These are phyloP conservation scores for Perdita meconis DNA, from an alignment of 2,888 invertebrate species.

Conservation along the genomic window DNA sequence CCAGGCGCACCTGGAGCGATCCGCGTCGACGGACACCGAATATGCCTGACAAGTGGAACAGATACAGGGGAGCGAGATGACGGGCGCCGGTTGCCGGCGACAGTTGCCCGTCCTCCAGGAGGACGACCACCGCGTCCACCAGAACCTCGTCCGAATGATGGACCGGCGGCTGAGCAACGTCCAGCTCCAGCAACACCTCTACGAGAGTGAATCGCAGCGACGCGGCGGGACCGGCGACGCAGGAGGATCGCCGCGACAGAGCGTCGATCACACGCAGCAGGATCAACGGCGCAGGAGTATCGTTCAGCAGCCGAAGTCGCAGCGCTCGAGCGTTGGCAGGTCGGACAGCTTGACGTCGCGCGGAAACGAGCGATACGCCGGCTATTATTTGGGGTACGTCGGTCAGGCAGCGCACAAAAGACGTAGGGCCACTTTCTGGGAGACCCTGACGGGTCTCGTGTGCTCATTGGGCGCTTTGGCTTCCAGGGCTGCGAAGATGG, in stretches of 20 bases:
- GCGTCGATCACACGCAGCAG: slow-evolving; percentile 43
- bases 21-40: slow-evolving; percentile 89
- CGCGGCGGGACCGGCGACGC: slow-evolving; percentile 44
- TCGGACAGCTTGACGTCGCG: slow-evolving; percentile 54
- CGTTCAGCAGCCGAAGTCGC: slow-evolving; percentile 71
- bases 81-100: slow-evolving; percentile 47
- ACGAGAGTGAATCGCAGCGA: slow-evolving; percentile 57
- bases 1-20: slow-evolving; percentile 79
- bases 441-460: slow-evolving; percentile 84
- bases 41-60: slow-evolving; percentile 88
- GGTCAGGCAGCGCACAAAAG: slow-evolving; percentile 72
- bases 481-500: slow-evolving; percentile 82
- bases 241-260: slow-evolving; percentile 55
- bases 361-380: slow-evolving; percentile 61
- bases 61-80: slow-evolving; percentile 57
- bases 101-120: slow-evolving; percentile 67
- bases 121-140: slow-evolving; percentile 76
- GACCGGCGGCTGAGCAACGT: slow-evolving; percentile 81
- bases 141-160: slow-evolving; percentile 79
- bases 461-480: slow-evolving; percentile 84
- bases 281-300: slow-evolving; percentile 60
- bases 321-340: slow-evolving; percentile 60
- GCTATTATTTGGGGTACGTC: slow-evolving; percentile 68
- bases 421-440: slow-evolving; percentile 82
- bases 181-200: slow-evolving; percentile 71